phyloP scores from a whole-genome alignment of 2,888 invertebrate genomes.

The Agriopis marginaria region DNA sequence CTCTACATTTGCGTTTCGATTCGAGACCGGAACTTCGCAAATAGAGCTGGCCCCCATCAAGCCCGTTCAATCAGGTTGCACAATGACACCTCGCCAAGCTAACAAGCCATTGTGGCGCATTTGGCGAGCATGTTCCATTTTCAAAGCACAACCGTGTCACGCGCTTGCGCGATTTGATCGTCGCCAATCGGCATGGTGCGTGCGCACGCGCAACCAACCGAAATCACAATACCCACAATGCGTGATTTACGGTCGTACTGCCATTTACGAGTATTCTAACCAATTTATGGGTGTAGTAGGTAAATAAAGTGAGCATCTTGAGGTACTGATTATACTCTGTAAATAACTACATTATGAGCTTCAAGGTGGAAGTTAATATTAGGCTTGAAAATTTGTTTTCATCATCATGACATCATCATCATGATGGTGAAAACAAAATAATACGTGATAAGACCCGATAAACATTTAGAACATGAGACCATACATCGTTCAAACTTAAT shows the following conservation, averaged over 20 bases:
- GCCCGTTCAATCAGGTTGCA: slow-evolving; percentile 52
- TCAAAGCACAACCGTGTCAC: slow-evolving; percentile 56
- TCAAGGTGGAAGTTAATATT: slow-evolving; percentile 26
- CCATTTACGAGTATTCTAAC: slow-evolving; percentile 60
- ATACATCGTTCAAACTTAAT: no score
- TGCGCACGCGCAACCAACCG: slow-evolving; percentile 70
- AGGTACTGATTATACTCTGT: slow-evolving; percentile 28
- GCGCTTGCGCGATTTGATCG: slow-evolving; percentile 62
- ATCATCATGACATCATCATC: no score
- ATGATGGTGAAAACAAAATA: no score
- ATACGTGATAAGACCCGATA: no score
- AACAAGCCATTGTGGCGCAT: slow-evolving; percentile 55
- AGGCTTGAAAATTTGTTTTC: no score
- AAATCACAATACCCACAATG: slow-evolving; percentile 58
- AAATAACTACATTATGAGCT: slow-evolving; percentile 33
- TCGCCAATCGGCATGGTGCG: slow-evolving; percentile 68
- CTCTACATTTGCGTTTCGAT: slow-evolving; percentile 6
- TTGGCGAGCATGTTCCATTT: slow-evolving; percentile 48
- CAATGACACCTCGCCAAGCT: slow-evolving; percentile 49
- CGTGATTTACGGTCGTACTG: slow-evolving; percentile 59
- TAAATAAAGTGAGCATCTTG: slow-evolving; percentile 50
- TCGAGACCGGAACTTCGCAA: slow-evolving; percentile 43
- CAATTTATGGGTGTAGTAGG: slow-evolving; percentile 49
- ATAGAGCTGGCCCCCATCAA: slow-evolving; percentile 42
- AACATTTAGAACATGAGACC: no score